A percentile compares a stretch with the other conserved stretches of the same genome.
phyloP scores from a whole-genome alignment of 2,888 invertebrate species.

The Drosophila basisetae region DNA sequence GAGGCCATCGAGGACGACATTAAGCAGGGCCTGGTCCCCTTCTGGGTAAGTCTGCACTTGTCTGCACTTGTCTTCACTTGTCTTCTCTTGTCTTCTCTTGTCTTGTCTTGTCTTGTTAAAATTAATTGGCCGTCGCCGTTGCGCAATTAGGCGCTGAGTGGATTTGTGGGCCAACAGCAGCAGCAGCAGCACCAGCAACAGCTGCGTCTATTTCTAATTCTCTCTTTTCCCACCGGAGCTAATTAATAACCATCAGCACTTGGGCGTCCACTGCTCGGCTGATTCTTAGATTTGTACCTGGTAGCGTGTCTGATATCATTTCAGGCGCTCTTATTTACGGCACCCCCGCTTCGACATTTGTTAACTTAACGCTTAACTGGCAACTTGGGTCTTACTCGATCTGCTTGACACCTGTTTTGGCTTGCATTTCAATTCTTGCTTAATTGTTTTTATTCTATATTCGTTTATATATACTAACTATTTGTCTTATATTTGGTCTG shows the following conservation, averaged over 20 bases:
- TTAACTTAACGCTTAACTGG: background rate
- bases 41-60: conserved; percentile 90
- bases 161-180: conserved; percentile 41
- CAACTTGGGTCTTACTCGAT: background rate
- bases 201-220: conserved; percentile 7
- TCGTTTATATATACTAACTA: background rate
- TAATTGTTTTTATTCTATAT: background rate
- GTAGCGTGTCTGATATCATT: conserved; percentile 1
- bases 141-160: conserved; percentile 58
- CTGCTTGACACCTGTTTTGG: background rate
- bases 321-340: too few species aligned
- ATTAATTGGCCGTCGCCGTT: conserved; percentile 65
- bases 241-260: conserved; percentile 71
- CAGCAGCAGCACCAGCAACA: background rate
- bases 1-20: conserved; percentile 93
- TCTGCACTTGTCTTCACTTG: background rate
- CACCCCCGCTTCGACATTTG: background rate
- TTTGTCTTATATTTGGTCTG: background rate
- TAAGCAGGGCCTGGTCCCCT: conserved; percentile 94
- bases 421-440: background rate
- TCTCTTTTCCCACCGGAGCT: conserved; percentile 76
- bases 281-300: conserved; percentile 4
- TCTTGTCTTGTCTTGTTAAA: conserved; percentile 58
- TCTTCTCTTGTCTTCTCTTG: background rate
- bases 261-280: conserved; percentile 14